Percentiles rank a stretch among this genome's conserved stretches.
Evolutionary conservation across 2,888 invertebrate genomes (phyloP).

Genomic region (Parascotia fuliginaria): DNA sequence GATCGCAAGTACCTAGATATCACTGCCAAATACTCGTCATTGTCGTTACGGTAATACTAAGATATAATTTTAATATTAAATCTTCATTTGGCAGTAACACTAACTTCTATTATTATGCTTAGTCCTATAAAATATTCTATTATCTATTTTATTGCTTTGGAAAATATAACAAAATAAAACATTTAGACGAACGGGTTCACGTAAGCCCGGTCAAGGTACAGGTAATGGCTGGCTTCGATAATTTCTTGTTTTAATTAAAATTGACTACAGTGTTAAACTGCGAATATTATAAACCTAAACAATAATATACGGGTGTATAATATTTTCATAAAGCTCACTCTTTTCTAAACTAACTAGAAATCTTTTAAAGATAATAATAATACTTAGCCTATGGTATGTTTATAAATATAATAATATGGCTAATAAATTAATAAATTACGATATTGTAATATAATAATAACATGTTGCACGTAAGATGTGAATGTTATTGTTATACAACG

Average conservation of each 20-base stretch:
- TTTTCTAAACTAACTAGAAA: constrained; percentile 80
- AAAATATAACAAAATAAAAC: constrained; percentile 76
- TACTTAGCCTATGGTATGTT: constrained; percentile 85
- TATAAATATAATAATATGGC: constrained; percentile 84
- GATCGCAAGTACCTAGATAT: constrained; percentile 58
- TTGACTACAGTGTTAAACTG: constrained; percentile 67
- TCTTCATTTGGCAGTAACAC: constrained; percentile 74
- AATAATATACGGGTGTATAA: constrained; percentile 71
- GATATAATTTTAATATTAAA: constrained; percentile 52
- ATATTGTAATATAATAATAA: constrained; percentile 64
- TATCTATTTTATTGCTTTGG: constrained; percentile 77
- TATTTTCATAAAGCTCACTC: constrained; percentile 83
- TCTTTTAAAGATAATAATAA: constrained; percentile 83
- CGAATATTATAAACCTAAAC: constrained; percentile 61
- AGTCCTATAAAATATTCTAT: constrained; percentile 71
- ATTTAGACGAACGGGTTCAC: constrained; percentile 58
- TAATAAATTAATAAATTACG: constrained; percentile 81
- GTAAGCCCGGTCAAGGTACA: constrained; percentile 66
- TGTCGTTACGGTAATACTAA: constrained; percentile 57
- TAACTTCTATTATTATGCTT: constrained; percentile 75
- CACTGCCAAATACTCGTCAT: constrained; percentile 70
- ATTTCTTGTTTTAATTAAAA: constrained; percentile 65
- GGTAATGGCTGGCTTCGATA: constrained; percentile 74
- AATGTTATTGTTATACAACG: constrained; percentile 61
- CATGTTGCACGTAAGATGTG: constrained; percentile 46